Percentiles rank a stretch among this genome's conserved stretches.
phyloP scores from a whole-genome alignment of 2,797 vertebrate genomes.

The Notoglanidium macrostoma region DNA sequence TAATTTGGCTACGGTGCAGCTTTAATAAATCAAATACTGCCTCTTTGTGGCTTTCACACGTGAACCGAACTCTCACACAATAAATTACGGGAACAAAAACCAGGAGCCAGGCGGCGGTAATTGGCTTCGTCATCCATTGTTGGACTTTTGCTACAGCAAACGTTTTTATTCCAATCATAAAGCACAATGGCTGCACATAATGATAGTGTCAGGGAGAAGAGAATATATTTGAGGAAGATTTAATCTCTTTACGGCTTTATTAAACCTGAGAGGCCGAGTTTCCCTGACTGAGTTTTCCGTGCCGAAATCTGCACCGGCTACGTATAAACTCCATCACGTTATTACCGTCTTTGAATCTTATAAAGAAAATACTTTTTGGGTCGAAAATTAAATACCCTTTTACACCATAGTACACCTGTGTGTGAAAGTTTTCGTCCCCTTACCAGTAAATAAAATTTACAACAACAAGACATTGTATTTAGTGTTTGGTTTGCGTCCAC shows the following conservation, averaged over 20 bases:
- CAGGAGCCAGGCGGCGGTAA: slow-evolving; percentile 61
- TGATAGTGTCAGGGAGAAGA: slow-evolving; percentile 66
- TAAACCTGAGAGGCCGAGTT: slow-evolving; percentile 57
- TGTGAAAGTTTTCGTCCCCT: not conserved
- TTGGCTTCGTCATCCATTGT: slow-evolving; percentile 65
- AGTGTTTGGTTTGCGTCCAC: not conserved
- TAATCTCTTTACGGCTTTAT: slow-evolving; percentile 66
- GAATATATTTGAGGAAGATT: slow-evolving; percentile 68
- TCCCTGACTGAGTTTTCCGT: not conserved
- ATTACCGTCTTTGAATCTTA: not conserved
- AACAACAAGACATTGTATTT: not conserved
- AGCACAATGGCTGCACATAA: slow-evolving; percentile 73
- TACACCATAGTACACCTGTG: not conserved
- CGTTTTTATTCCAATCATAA: slow-evolving; percentile 73
- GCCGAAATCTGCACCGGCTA: not conserved
- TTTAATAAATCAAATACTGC: slow-evolving; percentile 65
- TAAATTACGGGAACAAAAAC: slow-evolving; percentile 69
- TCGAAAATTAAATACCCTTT: not conserved
- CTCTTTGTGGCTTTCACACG: slow-evolving; percentile 58
- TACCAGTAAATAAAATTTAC: not conserved
- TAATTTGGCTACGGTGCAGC: slow-evolving; percentile 63
- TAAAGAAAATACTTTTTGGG: too few species aligned
- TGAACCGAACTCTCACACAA: slow-evolving; percentile 37
- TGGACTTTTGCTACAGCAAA: slow-evolving; percentile 63
- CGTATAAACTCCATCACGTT: not conserved